Evolutionary conservation across 2,888 invertebrate genomes (phyloP).

Genomic region (Biston stratarius): DNA sequence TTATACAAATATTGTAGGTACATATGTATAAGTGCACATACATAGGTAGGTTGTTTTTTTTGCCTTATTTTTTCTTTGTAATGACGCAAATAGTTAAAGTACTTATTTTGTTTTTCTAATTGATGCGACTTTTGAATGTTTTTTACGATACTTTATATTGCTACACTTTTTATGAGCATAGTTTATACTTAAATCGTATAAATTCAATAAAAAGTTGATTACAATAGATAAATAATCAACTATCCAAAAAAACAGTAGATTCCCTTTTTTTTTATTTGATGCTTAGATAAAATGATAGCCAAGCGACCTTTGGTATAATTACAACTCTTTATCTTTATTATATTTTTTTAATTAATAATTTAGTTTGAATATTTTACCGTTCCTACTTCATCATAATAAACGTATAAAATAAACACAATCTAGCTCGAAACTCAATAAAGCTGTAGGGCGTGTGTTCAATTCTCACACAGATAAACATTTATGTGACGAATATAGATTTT

Average conservation of each 20-base stretch:
- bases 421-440: too few species aligned
- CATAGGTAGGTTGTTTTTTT: not conserved
- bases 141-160: constrained; percentile 1
- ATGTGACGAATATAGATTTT: too few species aligned
- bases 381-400: too few species aligned
- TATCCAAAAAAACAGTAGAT: not conserved
- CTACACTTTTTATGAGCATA: not conserved
- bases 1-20: constrained; percentile 23
- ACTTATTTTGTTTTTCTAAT: constrained; percentile 10
- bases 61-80: constrained; percentile 7
- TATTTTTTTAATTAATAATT: not conserved
- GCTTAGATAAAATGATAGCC: not conserved
- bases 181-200: not conserved
- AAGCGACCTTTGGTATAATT: not conserved
- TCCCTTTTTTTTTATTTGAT: not conserved
- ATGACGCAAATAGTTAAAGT: constrained; percentile 25
- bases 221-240: not conserved
- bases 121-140: constrained; percentile 5
- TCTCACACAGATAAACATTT: too few species aligned
- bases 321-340: not conserved
- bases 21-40: constrained; percentile 2
- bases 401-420: too few species aligned
- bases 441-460: too few species aligned
- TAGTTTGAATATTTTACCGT: not conserved
- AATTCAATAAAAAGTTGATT: constrained; percentile 8